Evolutionary conservation across 1,140 invertebrate genomes (phyloP), one percentile per base, ranked within the genome.

Genomic region (Ceratosolen fusciceps): DNA sequence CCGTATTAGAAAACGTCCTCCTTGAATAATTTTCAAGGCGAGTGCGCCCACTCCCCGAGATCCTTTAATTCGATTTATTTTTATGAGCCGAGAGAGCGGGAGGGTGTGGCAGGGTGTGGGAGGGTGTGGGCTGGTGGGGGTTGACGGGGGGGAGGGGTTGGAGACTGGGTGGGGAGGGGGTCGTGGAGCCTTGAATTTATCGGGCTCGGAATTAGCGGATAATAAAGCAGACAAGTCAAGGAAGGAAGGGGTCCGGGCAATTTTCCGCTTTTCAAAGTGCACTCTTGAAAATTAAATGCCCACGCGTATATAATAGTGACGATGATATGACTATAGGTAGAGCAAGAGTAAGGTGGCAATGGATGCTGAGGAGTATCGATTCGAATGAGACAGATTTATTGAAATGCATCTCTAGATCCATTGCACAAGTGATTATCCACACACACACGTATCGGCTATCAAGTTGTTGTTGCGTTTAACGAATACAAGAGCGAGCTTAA

Each of bases 241-340:
- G 37, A n/a, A n/a, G 65, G 16, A 37, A 21, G n/a, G 39, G 39
- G 24, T 31, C 1, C 0, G 49, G 37, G 71, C 21, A 65, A 65
- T 12, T 79, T 73, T 65, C 26, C 43, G 68, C 39, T n/a, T 78
- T 74, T 72, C 54, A 19, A n/a, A 73, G 70, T 65, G 70, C 58
- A 73, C 77, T 79, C 70, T 67, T 79, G 70, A 73, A 79, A 79
- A 73, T 79, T 79, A 74, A 79, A 79, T 56, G 58, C 16, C 2
- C 56, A 8, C 60, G 9, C 60, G 39, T 34, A 31, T 29, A 47
- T 67, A 43, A 52, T n/a, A 62, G 54, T 7, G n/a, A n/a, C n/a
- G n/a, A 24, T n/a, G 74, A 31, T 12, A 39, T 39, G 10, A 4
- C 21, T 2, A 26, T 21, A 43, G 60, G 5, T 34, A 31, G 60